Percentiles rank a stretch among this genome's conserved stretches.
Evolutionary conservation across 2,888 invertebrate species (phyloP).

Genomic region (Falcaria lacertinaria): DNA sequence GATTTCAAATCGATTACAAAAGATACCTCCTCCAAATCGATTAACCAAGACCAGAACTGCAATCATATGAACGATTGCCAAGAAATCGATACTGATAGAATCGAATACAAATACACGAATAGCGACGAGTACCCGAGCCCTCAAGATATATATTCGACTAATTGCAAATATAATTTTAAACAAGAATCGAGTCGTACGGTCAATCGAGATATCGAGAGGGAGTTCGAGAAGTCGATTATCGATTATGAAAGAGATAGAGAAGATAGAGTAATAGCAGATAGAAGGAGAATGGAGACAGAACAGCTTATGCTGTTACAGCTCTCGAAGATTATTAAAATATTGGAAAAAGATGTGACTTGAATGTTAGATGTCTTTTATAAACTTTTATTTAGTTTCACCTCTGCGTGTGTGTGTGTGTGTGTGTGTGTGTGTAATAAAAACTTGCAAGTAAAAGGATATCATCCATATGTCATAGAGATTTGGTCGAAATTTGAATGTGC

Average conservation of each 20-base stretch:
- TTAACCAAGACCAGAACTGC: conserved; percentile 7
- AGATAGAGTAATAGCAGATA: conserved; percentile 24
- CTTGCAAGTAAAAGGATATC: too few relatives aligned
- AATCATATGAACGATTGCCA: conserved; percentile 13
- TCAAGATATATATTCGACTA: too few relatives aligned
- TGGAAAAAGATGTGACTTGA: conserved; percentile 53
- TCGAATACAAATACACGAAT: conserved; percentile 8
- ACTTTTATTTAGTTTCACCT: too few relatives aligned
- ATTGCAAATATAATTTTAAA: conserved; percentile 6
- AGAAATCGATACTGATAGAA: conserved; percentile 12
- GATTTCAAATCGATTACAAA: conserved; percentile 8
- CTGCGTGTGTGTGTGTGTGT: too few relatives aligned
- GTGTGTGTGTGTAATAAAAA: too few relatives aligned
- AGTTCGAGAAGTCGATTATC: conserved; percentile 21
- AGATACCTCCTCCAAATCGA: conserved; percentile 8
- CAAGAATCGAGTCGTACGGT: neutral
- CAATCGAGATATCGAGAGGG: conserved; percentile 19
- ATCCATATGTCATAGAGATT: too few relatives aligned
- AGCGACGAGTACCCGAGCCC: too few relatives aligned
- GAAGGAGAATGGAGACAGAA: conserved; percentile 33
- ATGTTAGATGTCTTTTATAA: neutral
- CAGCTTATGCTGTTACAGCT: conserved; percentile 45
- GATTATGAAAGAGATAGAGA: conserved; percentile 21
- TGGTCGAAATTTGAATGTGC: too few relatives aligned
- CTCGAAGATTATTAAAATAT: conserved; percentile 47